Conservation (phyloP, 2,888 invertebrate species). For the Deladenus siricidicola region DNA sequence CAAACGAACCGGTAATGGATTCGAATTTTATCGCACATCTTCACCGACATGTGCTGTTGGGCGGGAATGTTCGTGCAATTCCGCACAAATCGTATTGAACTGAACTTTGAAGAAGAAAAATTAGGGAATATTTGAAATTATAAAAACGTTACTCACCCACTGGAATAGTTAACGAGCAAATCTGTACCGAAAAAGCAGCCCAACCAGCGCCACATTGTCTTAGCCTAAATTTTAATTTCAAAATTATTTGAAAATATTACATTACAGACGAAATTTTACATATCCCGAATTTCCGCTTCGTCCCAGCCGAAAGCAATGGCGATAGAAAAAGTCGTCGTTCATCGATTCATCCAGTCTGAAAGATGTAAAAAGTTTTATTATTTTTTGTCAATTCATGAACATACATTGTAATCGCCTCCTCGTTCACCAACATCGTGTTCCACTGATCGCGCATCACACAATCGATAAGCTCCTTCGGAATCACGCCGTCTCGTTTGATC, state of each 20-base stretch:
- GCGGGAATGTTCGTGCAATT: conserved; percentile 8
- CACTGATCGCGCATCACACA: conserved; percentile 29
- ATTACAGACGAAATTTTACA: background rate
- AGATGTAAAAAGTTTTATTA: background rate
- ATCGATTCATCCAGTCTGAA: conserved; percentile 17
- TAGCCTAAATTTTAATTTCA: background rate
- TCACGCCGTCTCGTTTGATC: conserved; percentile 14
- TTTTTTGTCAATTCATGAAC: background rate
- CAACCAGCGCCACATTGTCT: conserved; percentile 38
- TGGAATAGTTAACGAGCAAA: conserved; percentile 28
- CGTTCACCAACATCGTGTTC: conserved; percentile 30
- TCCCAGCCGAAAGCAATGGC: conserved; percentile 31
- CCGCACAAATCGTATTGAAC: conserved; percentile 11
- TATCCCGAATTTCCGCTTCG: conserved; percentile 21
- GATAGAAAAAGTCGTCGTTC: conserved; percentile 31
- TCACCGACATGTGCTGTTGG: conserved; percentile 12
- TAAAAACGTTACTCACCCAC: conserved; percentile 4
- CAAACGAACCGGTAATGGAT: conserved; percentile 32
- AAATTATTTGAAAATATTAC: background rate
- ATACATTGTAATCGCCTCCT: conserved; percentile 22
- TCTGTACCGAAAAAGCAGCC: conserved; percentile 43
- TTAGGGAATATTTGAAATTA: background rate
- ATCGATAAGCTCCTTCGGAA: conserved; percentile 17
- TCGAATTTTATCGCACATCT: conserved; percentile 1
- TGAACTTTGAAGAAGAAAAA: conserved; percentile 17